Base-by-base conservation (phyloP, 2,797 vertebrate species). In the Anas capensis region DNA sequence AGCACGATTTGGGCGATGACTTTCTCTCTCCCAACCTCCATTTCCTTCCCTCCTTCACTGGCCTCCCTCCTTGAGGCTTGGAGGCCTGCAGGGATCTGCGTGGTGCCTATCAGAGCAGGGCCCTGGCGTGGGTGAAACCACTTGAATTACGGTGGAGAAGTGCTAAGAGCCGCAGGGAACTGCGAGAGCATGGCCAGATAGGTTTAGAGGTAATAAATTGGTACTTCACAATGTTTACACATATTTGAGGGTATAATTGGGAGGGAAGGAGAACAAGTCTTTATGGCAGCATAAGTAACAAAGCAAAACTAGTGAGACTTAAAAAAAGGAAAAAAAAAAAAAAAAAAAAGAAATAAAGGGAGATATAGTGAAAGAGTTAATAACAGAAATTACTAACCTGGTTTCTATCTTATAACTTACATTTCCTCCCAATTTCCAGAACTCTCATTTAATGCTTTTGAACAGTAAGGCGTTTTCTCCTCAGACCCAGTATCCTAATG, bases 231-330 rank as follows among this genome's bases (percentile, higher is more conserved):
- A 57, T 31, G 10, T 72, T 94, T 92, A 71, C 49, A 90, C 16
- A 5, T 36, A 34, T 87, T 65, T 68, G 65, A 95, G 46, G n/a
- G 34, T 80, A 18, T 77, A 93, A 86, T 3, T 58, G 62, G 19
- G 53, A 90, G 94, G 70, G 31, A 95, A 72, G 44, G 90, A 64
- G 64, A 93, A 29, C 31, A 91, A 86, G n/a, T 13, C 5, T 90
- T 66, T 73, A 86, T 36, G 40, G 80, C 0, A 23, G 15, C n/a
- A 62, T 53, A 54, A 89, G 34, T 62, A 75, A 90, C 11, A 85
- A 82, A 60, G 56, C 5, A 73, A 79, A 24, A 90, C 6, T 16
- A 66, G 7, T 1, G 48, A 49, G 48, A 49, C 13, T 49, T 8
- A 24, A 49, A 49, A 49, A 48, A 48, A 21, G 11, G 20, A 4